Evolutionary conservation across 2,888 invertebrate genomes (phyloP), one percentile per base, ranked within the genome.

Genomic region (Cephus pygmeus): DNA sequence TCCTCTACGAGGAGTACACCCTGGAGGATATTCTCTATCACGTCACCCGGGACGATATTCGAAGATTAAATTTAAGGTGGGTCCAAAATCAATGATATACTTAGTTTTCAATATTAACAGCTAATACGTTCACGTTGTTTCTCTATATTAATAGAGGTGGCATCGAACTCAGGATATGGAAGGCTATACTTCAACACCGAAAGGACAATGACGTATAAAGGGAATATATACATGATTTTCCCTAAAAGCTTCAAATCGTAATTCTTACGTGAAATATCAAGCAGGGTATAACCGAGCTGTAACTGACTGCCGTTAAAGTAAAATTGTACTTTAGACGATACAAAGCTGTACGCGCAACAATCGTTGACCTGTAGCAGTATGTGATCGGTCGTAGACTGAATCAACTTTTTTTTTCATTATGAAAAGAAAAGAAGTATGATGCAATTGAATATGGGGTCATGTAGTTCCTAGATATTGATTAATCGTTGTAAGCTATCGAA

Each of bases 151-250:
- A 69, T 30, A 96, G 96, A 89, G 96, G 96, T 76, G 98, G 98
- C 69, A 93, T 96, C 34, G 96, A 97, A 89, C 94, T 98, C 74
- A 94, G 96, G 77, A 92, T 98, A 81, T 98, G 98, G 98, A 95
- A 95, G 81, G 96, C 96, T 0, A 95, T 98, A 77, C 91, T 94
- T 79, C 93, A 94, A 73, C 94, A 94, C 87, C 93, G 95, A 79
- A 86, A 81, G 75, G 84, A 80, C 84, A 85, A 77, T 79, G 79
- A 73, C 69, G 76, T 75, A 69, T 78, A 74, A 77, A 73, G 35
- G 31, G 23, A 56, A 56, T 40, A 2, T 9, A 56, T 23, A 9
- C 23, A 23, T 23, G 9, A 56, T 1, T 23, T 23, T 56, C 56
- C 56, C 23, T 56, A 9, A 56, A 56, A 23, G 23, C 23, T 40